Percentiles rank a stretch among this genome's conserved stretches.
Evolutionary conservation across 2,888 invertebrate genomes (phyloP).

Genomic region (Chrysolina americana): DNA sequence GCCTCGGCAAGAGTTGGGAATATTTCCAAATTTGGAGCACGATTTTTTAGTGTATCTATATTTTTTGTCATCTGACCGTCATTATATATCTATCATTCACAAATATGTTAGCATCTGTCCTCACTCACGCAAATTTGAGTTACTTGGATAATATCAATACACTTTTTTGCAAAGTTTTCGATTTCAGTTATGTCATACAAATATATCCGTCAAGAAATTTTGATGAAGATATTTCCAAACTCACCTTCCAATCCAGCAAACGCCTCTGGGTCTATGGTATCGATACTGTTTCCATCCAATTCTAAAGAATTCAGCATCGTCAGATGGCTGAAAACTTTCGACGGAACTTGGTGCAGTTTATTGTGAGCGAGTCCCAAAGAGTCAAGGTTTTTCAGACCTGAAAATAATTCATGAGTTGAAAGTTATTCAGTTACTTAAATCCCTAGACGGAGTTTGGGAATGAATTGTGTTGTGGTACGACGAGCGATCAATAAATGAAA

Average conservation of each 20-base stretch:
- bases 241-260: constrained; percentile 91
- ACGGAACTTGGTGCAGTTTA: constrained; percentile 83
- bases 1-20: too few species aligned
- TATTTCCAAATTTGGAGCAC: too few species aligned
- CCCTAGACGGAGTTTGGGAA: neutral
- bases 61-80: too few species aligned
- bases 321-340: constrained; percentile 87
- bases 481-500: constrained; percentile 1
- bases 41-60: too few species aligned
- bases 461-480: neutral
- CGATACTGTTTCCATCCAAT: constrained; percentile 89
- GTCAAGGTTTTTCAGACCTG: constrained; percentile 86
- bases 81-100: too few species aligned
- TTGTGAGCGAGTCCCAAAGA: constrained; percentile 90
- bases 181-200: neutral
- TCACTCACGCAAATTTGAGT: too few species aligned
- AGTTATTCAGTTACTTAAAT: constrained; percentile 4
- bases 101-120: too few species aligned
- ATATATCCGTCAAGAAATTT: neutral
- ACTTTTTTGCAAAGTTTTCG: too few species aligned
- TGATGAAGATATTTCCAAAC: neutral
- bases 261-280: constrained; percentile 85
- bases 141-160: too few species aligned
- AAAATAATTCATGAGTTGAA: constrained; percentile 47
- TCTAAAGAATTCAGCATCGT: constrained; percentile 88